Evolutionary conservation across 1,140 invertebrate genomes (phyloP).

Genomic region (Lordiphosa mommai): DNA sequence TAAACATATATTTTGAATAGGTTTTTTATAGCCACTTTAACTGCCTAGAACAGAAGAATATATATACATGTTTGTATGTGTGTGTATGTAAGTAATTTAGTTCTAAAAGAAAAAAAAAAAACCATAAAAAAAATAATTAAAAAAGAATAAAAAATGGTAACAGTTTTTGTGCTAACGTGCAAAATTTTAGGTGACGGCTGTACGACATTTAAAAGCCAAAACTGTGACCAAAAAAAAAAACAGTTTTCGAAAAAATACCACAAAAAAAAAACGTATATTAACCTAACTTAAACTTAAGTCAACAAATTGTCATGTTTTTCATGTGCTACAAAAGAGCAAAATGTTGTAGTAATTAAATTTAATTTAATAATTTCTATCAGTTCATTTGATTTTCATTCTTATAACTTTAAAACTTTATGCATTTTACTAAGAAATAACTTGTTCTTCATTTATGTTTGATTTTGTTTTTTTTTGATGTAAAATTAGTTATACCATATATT

Average conservation of each 20-base stretch:
- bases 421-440: conserved; percentile 37
- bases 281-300: conserved; percentile 43
- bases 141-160: conserved; percentile 24
- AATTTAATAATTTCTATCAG: conserved; percentile 23
- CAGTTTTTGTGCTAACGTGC: conserved; percentile 45
- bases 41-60: conserved; percentile 73
- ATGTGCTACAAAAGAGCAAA: conserved; percentile 20
- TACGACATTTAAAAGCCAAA: conserved; percentile 36
- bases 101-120: conserved; percentile 21
- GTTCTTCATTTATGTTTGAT: conserved; percentile 13
- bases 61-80: conserved; percentile 2
- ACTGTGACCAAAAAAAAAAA: conserved; percentile 42
- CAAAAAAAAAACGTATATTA: conserved; percentile 19
- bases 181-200: conserved; percentile 53
- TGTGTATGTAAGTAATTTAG: conserved; percentile 53
- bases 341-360: conserved; percentile 19
- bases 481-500: conserved; percentile 26
- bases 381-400: conserved; percentile 20
- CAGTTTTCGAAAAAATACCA: conserved; percentile 27
- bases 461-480: conserved; percentile 33
- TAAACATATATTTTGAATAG: conserved; percentile 62
- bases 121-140: conserved; percentile 6
- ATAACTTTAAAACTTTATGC: conserved; percentile 23
- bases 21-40: conserved; percentile 70
- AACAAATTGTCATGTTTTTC: conserved; percentile 48